Evolutionary conservation across 2,888 invertebrate species (phyloP).

Genomic region (Spialia ferax): DNA sequence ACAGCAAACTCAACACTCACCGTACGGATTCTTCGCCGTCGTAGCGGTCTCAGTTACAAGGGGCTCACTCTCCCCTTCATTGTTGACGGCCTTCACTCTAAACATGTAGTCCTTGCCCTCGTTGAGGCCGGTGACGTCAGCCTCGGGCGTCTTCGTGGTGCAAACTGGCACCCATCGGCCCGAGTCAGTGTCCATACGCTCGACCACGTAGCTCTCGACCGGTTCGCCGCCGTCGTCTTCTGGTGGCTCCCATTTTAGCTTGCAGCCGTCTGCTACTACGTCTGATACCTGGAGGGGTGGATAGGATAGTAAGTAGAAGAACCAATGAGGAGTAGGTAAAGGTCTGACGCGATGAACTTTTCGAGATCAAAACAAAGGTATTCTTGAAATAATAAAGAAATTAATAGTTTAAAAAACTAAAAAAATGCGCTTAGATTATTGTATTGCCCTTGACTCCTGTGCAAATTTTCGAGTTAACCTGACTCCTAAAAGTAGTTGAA

Average conservation of each 20-base stretch:
- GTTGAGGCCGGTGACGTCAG: conserved; percentile 95
- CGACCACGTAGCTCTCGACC: conserved; percentile 97
- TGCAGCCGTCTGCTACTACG: conserved; percentile 96
- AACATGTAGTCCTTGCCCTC: conserved; percentile 99
- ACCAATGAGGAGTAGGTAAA: too few species aligned
- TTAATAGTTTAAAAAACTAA: too few species aligned
- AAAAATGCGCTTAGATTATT: too few species aligned
- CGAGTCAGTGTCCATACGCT: conserved; percentile 97
- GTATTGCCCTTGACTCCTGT: too few species aligned
- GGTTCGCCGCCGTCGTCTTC: conserved; percentile 99
- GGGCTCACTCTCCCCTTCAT: conserved; percentile 99
- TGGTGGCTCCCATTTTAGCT: conserved; percentile 98
- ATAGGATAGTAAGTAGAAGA: not conserved
- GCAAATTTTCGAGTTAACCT: too few species aligned
- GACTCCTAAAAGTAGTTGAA: too few species aligned
- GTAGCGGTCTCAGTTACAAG: conserved; percentile 96
- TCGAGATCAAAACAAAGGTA: too few species aligned
- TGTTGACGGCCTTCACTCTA: conserved; percentile 98
- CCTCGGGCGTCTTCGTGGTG: conserved; percentile 90
- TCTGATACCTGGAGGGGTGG: conserved; percentile 86
- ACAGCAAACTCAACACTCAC: conserved; percentile 68
- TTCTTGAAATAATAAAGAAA: too few species aligned
- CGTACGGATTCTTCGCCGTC: conserved; percentile 98
- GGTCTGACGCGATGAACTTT: too few species aligned
- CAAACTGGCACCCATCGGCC: conserved; percentile 98